These are phyloP conservation scores for Rhagium mordax DNA, from an alignment of 2,888 invertebrate species.

Conservation along the genomic window DNA sequence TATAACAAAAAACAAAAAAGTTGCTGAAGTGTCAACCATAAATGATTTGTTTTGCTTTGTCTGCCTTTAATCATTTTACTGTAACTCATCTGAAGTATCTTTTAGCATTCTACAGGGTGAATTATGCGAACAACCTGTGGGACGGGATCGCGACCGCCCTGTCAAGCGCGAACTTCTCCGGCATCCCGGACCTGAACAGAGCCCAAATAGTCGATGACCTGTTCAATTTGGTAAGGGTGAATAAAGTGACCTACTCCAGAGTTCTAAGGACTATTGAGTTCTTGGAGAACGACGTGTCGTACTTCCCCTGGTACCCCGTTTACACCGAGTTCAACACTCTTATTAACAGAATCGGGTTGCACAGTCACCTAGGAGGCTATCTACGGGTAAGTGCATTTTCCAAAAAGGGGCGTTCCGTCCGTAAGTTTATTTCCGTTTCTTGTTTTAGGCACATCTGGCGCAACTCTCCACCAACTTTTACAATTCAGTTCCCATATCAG, in stretches of 20 bases:
- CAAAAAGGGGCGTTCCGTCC: too few relatives aligned
- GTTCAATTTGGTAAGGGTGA: conserved; percentile 76
- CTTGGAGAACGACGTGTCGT: conserved; percentile 77
- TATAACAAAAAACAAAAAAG: too few relatives aligned
- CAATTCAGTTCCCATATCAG: conserved; percentile 39
- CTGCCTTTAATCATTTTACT: too few relatives aligned
- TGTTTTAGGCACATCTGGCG: conserved; percentile 41
- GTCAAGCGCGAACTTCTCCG: conserved; percentile 64
- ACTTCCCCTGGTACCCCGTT: conserved; percentile 83
- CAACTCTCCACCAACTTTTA: conserved; percentile 37
- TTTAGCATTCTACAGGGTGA: conserved; percentile 76
- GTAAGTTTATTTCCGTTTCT: too few relatives aligned
- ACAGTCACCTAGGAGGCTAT: conserved; percentile 36
- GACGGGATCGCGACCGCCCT: conserved; percentile 72
- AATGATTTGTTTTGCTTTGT: too few relatives aligned
- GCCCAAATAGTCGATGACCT: conserved; percentile 85
- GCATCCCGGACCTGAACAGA: conserved; percentile 78
- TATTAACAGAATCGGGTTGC: conserved; percentile 44
- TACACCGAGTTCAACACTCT: conserved; percentile 49
- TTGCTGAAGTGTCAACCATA: too few relatives aligned
- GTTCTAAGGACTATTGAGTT: conserved; percentile 79
- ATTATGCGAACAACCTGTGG: conserved; percentile 82
- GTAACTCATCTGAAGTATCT: too few relatives aligned
- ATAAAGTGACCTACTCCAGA: conserved; percentile 70
- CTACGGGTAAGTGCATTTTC: background rate